Conservation (phyloP, 1,140 invertebrate species). For the Drosophila busckii region DNA sequence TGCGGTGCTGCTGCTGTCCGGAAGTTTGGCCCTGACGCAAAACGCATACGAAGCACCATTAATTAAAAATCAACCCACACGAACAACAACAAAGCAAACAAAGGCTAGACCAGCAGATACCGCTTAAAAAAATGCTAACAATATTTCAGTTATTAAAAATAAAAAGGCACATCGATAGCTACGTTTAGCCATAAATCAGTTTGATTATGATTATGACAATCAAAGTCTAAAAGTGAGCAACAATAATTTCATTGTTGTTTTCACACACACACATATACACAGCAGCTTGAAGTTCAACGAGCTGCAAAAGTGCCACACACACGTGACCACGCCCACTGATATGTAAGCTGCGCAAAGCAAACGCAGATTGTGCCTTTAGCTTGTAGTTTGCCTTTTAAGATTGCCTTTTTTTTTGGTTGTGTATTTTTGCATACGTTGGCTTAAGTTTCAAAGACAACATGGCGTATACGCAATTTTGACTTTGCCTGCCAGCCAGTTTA, state of each 20-base stretch:
- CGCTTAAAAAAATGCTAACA: background rate
- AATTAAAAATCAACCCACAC: slow-evolving; percentile 64
- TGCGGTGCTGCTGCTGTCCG: slow-evolving; percentile 15
- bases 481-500: background rate
- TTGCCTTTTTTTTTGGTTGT: background rate
- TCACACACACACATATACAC: background rate
- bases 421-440: slow-evolving; percentile 36
- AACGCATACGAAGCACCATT: slow-evolving; percentile 63
- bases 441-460: slow-evolving; percentile 24
- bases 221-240: slow-evolving; percentile 16
- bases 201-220: too few species aligned
- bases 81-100: slow-evolving; percentile 26
- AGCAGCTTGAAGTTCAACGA: slow-evolving; percentile 26
- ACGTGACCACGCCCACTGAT: slow-evolving; percentile 18
- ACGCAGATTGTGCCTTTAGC: slow-evolving; percentile 7
- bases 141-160: too few species aligned
- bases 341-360: background rate
- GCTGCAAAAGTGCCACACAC: slow-evolving; percentile 18
- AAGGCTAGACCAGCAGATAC: background rate
- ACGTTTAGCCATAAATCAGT: too few species aligned
- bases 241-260: slow-evolving; percentile 3
- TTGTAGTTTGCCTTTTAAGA: slow-evolving; percentile 15
- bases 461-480: slow-evolving; percentile 26
- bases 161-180: too few species aligned
- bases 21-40: slow-evolving; percentile 46